phyloP scores from a whole-genome alignment of 2,797 vertebrate species.

The Anguilla pacifica region DNA sequence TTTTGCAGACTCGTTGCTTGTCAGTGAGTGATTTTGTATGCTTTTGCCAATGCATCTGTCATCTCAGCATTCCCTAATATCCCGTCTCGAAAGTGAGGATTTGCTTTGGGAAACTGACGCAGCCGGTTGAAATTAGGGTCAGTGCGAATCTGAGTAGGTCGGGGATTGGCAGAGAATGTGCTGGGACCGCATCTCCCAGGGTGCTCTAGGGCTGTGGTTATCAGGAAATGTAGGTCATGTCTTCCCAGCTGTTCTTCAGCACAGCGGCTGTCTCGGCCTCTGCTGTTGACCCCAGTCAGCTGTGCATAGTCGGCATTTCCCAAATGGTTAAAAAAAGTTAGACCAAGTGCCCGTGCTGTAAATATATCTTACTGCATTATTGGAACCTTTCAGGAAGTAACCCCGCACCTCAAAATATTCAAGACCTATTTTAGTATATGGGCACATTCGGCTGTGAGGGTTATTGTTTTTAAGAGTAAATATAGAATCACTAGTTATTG shows the following conservation, averaged over 20 bases:
- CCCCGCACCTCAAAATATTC: neutral
- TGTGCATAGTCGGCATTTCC: conserved; percentile 37
- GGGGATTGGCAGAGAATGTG: conserved; percentile 6
- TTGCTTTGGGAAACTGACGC: conserved; percentile 30
- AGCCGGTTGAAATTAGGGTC: conserved; percentile 50
- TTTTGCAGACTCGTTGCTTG: neutral
- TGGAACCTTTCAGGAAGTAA: neutral
- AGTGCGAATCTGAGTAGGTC: neutral
- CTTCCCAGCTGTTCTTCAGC: conserved; percentile 26
- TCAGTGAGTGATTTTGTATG: neutral
- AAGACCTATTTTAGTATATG: conserved; percentile 8
- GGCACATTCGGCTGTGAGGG: neutral
- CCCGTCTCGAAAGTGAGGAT: neutral
- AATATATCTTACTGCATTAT: conserved; percentile 8
- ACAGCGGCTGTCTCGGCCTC: conserved; percentile 4
- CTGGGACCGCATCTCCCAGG: neutral
- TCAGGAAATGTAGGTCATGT: conserved; percentile 42
- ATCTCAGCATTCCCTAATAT: neutral
- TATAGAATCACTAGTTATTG: neutral
- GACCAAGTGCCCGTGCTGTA: no score
- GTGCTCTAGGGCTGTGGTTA: neutral
- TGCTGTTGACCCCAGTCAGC: conserved; percentile 32
- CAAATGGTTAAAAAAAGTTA: neutral
- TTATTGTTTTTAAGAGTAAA: neutral
- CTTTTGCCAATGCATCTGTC: neutral